Evolutionary conservation across 2,113 vertebrate genomes (phyloP).

Genomic region (Apeltes quadracus): DNA sequence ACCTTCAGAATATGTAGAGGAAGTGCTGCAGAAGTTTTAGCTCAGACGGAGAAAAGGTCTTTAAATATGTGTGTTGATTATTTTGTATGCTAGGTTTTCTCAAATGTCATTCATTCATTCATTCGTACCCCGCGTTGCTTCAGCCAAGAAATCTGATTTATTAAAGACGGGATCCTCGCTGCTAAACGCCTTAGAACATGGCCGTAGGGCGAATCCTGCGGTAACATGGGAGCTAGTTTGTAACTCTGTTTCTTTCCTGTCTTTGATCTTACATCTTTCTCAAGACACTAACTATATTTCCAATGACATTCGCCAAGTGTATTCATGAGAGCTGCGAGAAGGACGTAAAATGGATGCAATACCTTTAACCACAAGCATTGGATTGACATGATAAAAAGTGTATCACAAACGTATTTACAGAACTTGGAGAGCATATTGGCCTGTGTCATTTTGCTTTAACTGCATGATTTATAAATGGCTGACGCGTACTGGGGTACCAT

Average conservation of each 20-base stretch:
- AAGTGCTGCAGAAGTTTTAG: too few species aligned
- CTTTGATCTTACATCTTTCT: slow-evolving; percentile 22
- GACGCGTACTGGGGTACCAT: slow-evolving; percentile 35
- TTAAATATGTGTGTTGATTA: too few species aligned
- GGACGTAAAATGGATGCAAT: slow-evolving; percentile 11
- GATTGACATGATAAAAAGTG: not conserved
- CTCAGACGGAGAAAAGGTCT: too few species aligned
- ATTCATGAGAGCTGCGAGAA: slow-evolving; percentile 6
- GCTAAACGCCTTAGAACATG: slow-evolving; percentile 36
- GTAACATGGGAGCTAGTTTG: slow-evolving; percentile 26
- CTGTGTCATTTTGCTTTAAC: slow-evolving; percentile 1
- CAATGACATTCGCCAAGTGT: not conserved
- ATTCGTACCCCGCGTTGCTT: slow-evolving; percentile 40
- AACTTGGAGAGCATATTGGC: not conserved
- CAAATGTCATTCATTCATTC: slow-evolving; percentile 26
- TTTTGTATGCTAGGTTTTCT: too few species aligned
- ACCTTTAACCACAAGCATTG: not conserved
- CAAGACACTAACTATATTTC: not conserved
- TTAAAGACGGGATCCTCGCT: slow-evolving; percentile 32
- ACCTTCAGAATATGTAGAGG: not conserved
- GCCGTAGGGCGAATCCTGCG: not conserved
- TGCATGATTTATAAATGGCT: slow-evolving; percentile 48
- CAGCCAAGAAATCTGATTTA: slow-evolving; percentile 46
- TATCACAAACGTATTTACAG: not conserved
- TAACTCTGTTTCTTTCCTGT: not conserved